A percentile compares a stretch with the other conserved stretches of the same genome.
These are phyloP conservation scores for Aphelenchoides bicaudatus DNA, from an alignment of 2,888 invertebrate genomes.

Conservation along the genomic window DNA sequence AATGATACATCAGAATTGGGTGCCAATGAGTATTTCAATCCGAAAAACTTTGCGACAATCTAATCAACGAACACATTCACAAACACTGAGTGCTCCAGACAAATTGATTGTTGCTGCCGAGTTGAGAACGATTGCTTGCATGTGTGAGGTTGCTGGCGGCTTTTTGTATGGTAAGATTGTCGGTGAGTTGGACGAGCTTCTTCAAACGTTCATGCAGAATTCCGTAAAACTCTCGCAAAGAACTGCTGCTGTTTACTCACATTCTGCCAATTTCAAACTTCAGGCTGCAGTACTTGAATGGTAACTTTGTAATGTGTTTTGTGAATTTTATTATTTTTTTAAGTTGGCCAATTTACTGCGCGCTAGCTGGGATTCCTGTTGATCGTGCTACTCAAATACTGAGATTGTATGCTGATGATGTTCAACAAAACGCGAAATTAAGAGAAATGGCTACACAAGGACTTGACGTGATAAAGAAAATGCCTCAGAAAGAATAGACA, in stretches of 20 bases:
- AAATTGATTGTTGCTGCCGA: conserved; percentile 18
- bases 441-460: conserved; percentile 9
- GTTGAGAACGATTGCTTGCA: conserved; percentile 18
- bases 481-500: not conserved
- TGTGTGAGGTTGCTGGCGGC: conserved; percentile 37
- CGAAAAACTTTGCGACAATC: not conserved
- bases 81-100: not conserved
- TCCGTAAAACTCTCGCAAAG: conserved; percentile 7
- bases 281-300: conserved; percentile 19
- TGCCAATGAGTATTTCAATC: conserved; percentile 25
- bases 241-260: conserved; percentile 17
- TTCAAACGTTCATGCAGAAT: conserved; percentile 24
- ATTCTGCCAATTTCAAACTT: conserved; percentile 29
- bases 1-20: conserved; percentile 55
- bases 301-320: not conserved
- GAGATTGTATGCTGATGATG: conserved; percentile 8
- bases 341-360: conserved; percentile 12
- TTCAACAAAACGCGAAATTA: conserved; percentile 12
- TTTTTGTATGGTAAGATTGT: conserved; percentile 44
- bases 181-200: conserved; percentile 39
- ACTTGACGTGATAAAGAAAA: not conserved
- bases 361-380: not conserved
- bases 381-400: not conserved
- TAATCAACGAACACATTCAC: conserved; percentile 2
- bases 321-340: conserved; percentile 8